phyloP scores from a whole-genome alignment of 1,140 invertebrate genomes.

The Temnothorax nylanderi region DNA sequence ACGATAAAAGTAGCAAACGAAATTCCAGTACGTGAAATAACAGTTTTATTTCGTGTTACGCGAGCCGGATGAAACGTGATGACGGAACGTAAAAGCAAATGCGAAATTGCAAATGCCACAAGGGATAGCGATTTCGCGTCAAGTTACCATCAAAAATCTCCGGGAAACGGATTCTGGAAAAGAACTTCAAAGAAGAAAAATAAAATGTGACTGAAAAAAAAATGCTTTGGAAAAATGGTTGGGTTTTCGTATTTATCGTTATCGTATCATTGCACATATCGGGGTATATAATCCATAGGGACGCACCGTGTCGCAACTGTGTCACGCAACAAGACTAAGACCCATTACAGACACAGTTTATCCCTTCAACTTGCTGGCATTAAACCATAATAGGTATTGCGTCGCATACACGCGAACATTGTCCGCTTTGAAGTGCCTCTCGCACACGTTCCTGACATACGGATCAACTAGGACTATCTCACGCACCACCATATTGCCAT shows the following conservation, averaged over 20 bases:
- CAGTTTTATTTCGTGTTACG: slow-evolving; percentile 46
- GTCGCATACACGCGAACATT: background rate
- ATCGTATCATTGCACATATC: background rate
- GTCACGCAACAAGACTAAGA: slow-evolving; percentile 53
- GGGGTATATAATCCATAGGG: background rate
- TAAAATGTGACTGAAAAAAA: background rate
- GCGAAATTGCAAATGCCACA: slow-evolving; percentile 6
- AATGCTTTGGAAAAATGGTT: background rate
- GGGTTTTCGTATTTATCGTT: background rate
- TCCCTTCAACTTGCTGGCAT: slow-evolving; percentile 21
- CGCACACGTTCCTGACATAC: slow-evolving; percentile 38
- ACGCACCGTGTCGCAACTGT: background rate
- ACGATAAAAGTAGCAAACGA: slow-evolving; percentile 1
- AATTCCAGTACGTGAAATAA: slow-evolving; percentile 33
- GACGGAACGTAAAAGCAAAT: slow-evolving; percentile 6
- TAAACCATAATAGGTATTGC: background rate
- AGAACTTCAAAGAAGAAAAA: background rate
- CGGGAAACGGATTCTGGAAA: background rate
- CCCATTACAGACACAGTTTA: slow-evolving; percentile 59
- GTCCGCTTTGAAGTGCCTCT: slow-evolving; percentile 60
- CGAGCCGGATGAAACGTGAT: slow-evolving; percentile 1
- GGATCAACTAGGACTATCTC: slow-evolving; percentile 46
- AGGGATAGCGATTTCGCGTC: slow-evolving; percentile 16
- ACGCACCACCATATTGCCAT: slow-evolving; percentile 22
- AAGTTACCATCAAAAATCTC: background rate